Evolutionary conservation across 1,140 invertebrate species (phyloP), one percentile per base, ranked within the genome.

Genomic region (Brachionus koreanus): DNA sequence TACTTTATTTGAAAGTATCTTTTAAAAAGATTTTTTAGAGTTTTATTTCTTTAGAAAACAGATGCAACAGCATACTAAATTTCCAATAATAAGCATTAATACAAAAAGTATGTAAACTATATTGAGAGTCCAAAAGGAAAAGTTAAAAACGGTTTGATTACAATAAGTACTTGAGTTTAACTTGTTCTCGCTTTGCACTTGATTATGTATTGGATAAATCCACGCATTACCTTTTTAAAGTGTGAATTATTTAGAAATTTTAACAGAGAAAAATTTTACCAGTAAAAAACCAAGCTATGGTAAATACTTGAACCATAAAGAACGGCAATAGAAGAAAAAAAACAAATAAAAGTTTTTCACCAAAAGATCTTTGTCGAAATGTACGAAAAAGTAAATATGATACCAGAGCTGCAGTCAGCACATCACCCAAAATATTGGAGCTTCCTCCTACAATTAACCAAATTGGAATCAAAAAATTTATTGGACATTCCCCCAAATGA

Each of bases 11-110:
- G 12, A 33, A 29, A 29, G 5, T 19, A 19, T 42, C 37, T 72
- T 72, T 39, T 42, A 72, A 10, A 72, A 72, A 72, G 25, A 72
- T 23, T 42, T n/a, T 12, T 6, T 19, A 25, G 25, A 6, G 10
- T 46, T 74, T 74, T 61, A 79, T 79, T 79, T 79, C 42, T 79
- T 79, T 12, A 79, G 29, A 79, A 57, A 79, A 16, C 76, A 79
- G 19, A 79, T 79, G 23, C 76, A 79, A 42, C 76, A 79, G 76
- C 76, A 79, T 16, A 79, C n/a, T 25, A 79, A 39, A 65, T 79
- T 79, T 65, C 35, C 61, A 19, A 43, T 42, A n/a, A 79, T 33
- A 1, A 79, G 23, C 9, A 19, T 5, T 42, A 79, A 9, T 2
- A 9, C 76, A 42, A 79, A 57, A 10, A 79, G 13, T 0, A 79